Conservation (phyloP, 1,140 invertebrate genomes). For the Cataglyphis hispanica region DNA sequence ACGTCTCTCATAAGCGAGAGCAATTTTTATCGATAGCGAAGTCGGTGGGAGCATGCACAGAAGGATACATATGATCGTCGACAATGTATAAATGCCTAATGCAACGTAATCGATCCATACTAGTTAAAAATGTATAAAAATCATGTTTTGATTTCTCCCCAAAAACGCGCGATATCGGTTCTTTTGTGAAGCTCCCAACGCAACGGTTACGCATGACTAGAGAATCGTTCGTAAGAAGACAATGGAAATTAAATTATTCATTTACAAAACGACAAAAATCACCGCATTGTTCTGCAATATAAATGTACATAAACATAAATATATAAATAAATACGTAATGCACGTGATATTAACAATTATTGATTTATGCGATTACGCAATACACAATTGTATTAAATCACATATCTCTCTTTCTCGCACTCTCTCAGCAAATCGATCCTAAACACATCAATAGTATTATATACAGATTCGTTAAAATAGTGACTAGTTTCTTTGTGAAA, state of each 20-base stretch:
- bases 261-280: conserved; percentile 8
- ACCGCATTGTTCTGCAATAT: neutral
- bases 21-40: conserved; percentile 31
- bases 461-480: conserved; percentile 74
- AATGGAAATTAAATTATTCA: conserved; percentile 10
- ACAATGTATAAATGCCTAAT: conserved; percentile 20
- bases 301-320: conserved; percentile 36
- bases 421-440: conserved; percentile 52
- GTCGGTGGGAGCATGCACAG: conserved; percentile 37
- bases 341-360: conserved; percentile 5
- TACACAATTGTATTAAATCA: conserved; percentile 34
- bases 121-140: conserved; percentile 73
- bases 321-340: conserved; percentile 29
- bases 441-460: conserved; percentile 70
- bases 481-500: conserved; percentile 64
- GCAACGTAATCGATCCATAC: conserved; percentile 60
- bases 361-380: neutral
- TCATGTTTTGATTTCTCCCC: conserved; percentile 66
- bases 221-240: conserved; percentile 40
- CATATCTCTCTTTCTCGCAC: neutral
- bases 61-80: conserved; percentile 23
- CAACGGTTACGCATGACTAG: conserved; percentile 66
- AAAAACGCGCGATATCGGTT: conserved; percentile 36
- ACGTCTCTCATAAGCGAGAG: conserved; percentile 21
- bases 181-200: conserved; percentile 28